Percentiles rank a stretch among this genome's conserved stretches.
phyloP scores from a whole-genome alignment of 2,888 invertebrate genomes.

The Coecobrya sp. region DNA sequence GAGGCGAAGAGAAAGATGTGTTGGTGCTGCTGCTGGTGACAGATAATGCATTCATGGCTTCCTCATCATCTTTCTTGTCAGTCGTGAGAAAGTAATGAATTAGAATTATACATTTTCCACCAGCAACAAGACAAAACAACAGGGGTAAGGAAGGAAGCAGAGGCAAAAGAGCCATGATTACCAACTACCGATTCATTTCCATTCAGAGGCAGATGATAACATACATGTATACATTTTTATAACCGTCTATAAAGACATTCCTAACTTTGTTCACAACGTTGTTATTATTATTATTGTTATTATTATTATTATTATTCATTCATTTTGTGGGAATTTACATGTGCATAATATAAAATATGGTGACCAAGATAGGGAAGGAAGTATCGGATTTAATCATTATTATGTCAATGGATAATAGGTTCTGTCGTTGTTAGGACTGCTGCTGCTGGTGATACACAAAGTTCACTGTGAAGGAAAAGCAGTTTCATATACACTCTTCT shows the following conservation, averaged over 20 bases:
- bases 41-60: conserved; percentile 80
- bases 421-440: conserved; percentile 25
- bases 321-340: neutral
- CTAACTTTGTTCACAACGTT: neutral
- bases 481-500: neutral
- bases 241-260: neutral
- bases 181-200: conserved; percentile 9
- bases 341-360: neutral
- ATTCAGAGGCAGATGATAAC: neutral
- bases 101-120: conserved; percentile 64
- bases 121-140: conserved; percentile 10
- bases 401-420: conserved; percentile 56
- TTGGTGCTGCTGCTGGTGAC: conserved; percentile 67
- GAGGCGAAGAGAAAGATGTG: conserved; percentile 25
- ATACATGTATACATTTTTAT: neutral
- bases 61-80: conserved; percentile 82
- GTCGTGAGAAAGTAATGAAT: conserved; percentile 81
- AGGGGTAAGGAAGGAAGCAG: neutral
- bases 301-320: conserved; percentile 28
- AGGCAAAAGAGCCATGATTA: conserved; percentile 52
- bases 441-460: neutral
- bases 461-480: neutral
- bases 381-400: conserved; percentile 82
- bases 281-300: neutral
- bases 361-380: conserved; percentile 61